Percentiles rank a stretch among this genome's conserved stretches.
Conservation (phyloP, 1,140 invertebrate species). For the Bombus waltoni region DNA sequence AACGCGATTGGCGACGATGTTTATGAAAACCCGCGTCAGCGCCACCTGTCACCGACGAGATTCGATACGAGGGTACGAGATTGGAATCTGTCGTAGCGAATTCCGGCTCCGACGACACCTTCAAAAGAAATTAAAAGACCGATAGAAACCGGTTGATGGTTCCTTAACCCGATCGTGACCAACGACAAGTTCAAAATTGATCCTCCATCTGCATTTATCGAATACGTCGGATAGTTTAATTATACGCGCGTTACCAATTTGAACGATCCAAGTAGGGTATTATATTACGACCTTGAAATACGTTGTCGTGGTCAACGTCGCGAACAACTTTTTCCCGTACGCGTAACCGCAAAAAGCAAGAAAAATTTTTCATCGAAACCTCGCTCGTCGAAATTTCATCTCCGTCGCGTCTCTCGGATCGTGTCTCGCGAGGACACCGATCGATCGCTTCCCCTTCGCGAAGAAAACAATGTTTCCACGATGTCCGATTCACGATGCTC, state of each 20-base stretch:
- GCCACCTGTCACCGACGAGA: constrained; percentile 15
- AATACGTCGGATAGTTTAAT: no score
- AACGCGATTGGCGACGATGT: constrained; percentile 30
- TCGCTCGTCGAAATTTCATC: no score
- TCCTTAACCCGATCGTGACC: no score
- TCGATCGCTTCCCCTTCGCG: background rate
- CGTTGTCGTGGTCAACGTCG: no score
- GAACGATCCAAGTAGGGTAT: no score
- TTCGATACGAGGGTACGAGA: background rate
- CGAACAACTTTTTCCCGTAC: no score
- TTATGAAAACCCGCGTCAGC: constrained; percentile 28
- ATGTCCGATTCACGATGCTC: background rate
- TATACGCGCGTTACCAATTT: no score
- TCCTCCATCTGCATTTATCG: no score
- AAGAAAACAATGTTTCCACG: background rate
- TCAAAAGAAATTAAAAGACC: constrained; percentile 19
- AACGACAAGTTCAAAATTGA: no score
- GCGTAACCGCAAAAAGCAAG: no score
- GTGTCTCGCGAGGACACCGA: background rate
- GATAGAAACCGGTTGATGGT: background rate
- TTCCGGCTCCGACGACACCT: background rate
- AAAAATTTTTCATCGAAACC: no score
- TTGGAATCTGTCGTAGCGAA: constrained; percentile 39
- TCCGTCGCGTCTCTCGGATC: background rate
- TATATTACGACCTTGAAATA: no score